Conservation (phyloP, 92 coral and sea anemone genomes). For the Porites divaricata region DNA sequence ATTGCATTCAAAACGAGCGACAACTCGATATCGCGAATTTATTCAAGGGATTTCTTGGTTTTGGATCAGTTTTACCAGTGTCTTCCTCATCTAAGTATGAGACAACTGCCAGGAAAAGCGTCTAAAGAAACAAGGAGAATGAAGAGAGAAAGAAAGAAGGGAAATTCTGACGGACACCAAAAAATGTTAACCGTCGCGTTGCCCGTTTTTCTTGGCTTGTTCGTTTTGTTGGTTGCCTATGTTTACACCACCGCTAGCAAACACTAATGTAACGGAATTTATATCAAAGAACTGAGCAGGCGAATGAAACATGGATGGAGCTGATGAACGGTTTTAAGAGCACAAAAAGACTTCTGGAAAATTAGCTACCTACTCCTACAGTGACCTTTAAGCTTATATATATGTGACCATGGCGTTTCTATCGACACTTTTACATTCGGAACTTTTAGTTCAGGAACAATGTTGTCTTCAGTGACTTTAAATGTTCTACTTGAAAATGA, state of each 20-base stretch:
- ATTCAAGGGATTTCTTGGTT: no score
- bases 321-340: not conserved
- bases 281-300: not conserved
- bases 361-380: not conserved
- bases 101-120: constrained; percentile 88
- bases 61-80: not conserved
- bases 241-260: constrained; percentile 71
- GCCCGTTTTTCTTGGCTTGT: constrained; percentile 73
- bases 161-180: constrained; percentile 69
- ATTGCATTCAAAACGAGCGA: no score
- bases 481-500: not conserved
- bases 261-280: constrained; percentile 32
- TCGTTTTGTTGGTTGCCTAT: constrained; percentile 71
- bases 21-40: not conserved
- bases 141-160: constrained; percentile 79
- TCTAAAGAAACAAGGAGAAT: constrained; percentile 76
- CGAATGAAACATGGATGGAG: constrained; percentile 13
- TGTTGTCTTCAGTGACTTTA: constrained; percentile 2
- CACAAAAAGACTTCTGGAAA: not conserved
- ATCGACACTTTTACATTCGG: not conserved
- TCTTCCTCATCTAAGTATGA: constrained; percentile 51
- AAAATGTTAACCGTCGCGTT: constrained; percentile 73
- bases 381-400: not conserved
- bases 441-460: not conserved
- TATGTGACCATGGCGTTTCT: not conserved